A percentile compares a stretch with the other conserved stretches of the same genome.
These are phyloP conservation scores for Torymus tubicola DNA, from an alignment of 2,888 invertebrate genomes.

Conservation along the genomic window DNA sequence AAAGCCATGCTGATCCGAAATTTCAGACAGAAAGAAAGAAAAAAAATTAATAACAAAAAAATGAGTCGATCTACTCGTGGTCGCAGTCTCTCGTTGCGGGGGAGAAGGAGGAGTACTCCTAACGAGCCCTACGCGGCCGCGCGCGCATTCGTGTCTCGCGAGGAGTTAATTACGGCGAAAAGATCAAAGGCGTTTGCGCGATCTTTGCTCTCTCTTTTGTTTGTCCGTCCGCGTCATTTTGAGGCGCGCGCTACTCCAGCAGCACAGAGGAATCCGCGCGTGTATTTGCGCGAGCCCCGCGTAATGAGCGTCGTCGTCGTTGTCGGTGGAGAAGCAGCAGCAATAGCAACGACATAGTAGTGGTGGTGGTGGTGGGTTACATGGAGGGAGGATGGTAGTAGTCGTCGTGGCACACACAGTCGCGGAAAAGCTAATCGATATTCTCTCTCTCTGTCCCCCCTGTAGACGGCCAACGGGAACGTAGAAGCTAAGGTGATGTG, in stretches of 20 bases:
- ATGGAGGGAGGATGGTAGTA: neutral
- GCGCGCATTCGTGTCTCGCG: neutral
- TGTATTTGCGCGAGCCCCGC: constrained; percentile 36
- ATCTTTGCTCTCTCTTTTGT: constrained; percentile 41
- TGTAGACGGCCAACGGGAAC: constrained; percentile 94
- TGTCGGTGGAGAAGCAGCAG: too few relatives aligned
- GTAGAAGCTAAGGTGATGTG: constrained; percentile 99
- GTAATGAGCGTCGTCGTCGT: constrained; percentile 35
- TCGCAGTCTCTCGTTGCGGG: too few relatives aligned
- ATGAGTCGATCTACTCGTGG: too few relatives aligned
- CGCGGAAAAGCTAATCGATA: constrained; percentile 53
- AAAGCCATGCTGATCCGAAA: too few relatives aligned
- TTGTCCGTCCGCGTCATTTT: constrained; percentile 16
- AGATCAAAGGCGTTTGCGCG: constrained; percentile 24
- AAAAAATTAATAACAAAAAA: too few relatives aligned
- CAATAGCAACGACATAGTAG: too few relatives aligned
- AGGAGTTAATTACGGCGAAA: constrained; percentile 43
- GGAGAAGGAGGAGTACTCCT: too few relatives aligned
- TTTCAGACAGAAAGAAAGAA: too few relatives aligned
- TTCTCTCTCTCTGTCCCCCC: neutral
- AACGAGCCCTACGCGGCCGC: too few relatives aligned
- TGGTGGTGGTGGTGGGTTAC: too few relatives aligned
- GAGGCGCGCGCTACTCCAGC: too few relatives aligned
- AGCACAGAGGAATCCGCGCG: neutral
- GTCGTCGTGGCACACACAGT: neutral